Percentiles rank a stretch among this genome's conserved stretches.
These are phyloP conservation scores for Nephotettix cincticeps DNA, from an alignment of 1,140 invertebrate species.

Conservation along the genomic window DNA sequence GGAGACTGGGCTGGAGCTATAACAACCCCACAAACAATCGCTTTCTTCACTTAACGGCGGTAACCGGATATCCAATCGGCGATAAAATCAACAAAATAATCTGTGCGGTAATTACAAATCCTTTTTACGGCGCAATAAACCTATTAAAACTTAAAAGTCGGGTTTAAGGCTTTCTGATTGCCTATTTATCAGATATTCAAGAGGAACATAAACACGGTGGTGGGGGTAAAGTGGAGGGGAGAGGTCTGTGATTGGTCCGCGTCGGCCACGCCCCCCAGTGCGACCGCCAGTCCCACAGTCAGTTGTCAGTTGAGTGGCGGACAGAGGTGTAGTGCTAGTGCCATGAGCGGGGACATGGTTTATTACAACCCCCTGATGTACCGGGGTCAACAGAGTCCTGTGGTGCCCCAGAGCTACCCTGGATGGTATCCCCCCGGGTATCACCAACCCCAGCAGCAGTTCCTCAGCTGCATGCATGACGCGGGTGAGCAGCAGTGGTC, in stretches of 20 bases:
- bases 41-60: too few relatives aligned
- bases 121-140: constrained; percentile 7
- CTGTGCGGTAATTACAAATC: constrained; percentile 12
- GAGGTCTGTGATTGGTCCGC: neutral
- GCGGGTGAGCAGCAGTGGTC: constrained; percentile 22
- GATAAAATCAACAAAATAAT: constrained; percentile 20
- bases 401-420: neutral
- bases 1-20: too few relatives aligned
- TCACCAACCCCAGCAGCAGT: constrained; percentile 33
- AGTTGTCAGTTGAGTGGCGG: too few relatives aligned
- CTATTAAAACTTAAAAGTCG: constrained; percentile 20
- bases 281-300: too few relatives aligned
- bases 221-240: neutral
- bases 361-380: constrained; percentile 27
- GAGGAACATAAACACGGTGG: neutral
- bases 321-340: neutral
- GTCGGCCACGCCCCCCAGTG: too few relatives aligned
- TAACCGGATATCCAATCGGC: too few relatives aligned
- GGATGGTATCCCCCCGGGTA: constrained; percentile 19
- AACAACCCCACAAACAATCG: too few relatives aligned
- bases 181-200: constrained; percentile 15
- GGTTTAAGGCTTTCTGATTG: constrained; percentile 20
- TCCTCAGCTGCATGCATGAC: constrained; percentile 38
- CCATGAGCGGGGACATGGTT: neutral
- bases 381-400: neutral